These are phyloP conservation scores for Macaca nemestrina DNA, from an alignment of 2,113 vertebrate species.

Conservation along the genomic window DNA sequence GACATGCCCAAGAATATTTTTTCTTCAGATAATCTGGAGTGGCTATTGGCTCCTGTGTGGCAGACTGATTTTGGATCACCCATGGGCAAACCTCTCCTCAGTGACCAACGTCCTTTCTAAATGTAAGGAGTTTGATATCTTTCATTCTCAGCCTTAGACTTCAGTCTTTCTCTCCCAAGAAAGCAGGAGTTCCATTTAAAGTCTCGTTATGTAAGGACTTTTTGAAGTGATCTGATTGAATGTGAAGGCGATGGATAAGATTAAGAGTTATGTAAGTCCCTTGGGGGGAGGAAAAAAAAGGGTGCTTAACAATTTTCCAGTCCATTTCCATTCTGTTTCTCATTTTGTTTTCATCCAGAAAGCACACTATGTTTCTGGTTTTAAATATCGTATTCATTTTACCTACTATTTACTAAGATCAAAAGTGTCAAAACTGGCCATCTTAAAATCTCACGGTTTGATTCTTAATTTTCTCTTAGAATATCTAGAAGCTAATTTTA, in stretches of 20 bases:
- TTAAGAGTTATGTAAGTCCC: background rate
- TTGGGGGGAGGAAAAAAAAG: background rate
- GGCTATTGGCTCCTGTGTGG: background rate
- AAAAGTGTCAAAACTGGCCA: conserved; percentile 3
- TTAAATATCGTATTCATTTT: background rate
- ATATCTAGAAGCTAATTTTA: background rate
- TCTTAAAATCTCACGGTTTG: background rate
- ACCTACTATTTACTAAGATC: background rate
- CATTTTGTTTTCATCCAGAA: conserved; percentile 60
- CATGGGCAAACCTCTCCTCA: background rate
- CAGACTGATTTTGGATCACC: background rate
- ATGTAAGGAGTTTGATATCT: background rate
- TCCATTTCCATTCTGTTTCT: conserved; percentile 52
- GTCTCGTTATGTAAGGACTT: background rate
- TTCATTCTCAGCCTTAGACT: background rate
- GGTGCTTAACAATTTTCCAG: conserved; percentile 55
- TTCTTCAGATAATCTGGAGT: background rate
- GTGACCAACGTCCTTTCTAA: background rate
- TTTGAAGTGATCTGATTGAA: conserved; percentile 6
- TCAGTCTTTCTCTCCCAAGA: background rate
- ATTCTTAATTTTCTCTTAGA: conserved; percentile 37
- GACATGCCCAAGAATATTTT: background rate
- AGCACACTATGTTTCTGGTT: background rate
- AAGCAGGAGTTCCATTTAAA: conserved; percentile 11
- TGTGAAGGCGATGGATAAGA: background rate